phyloP scores from a whole-genome alignment of 2,888 invertebrate genomes.

The Drosophila melanosoma region DNA sequence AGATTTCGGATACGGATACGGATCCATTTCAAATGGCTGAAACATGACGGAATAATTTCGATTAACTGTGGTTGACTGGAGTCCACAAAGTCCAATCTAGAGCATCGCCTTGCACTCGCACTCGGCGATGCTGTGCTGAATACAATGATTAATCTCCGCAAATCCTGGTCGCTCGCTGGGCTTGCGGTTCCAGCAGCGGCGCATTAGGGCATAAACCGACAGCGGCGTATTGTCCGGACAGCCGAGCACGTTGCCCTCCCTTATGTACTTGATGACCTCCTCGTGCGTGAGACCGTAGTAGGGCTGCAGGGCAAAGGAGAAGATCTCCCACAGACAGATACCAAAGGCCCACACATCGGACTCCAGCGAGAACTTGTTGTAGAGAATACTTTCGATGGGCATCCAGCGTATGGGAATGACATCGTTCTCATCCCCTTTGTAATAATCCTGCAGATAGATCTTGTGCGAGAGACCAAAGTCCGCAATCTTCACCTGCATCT shows the following conservation, averaged over 20 bases:
- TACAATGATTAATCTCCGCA: constrained; percentile 91
- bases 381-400: constrained; percentile 98
- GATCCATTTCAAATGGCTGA: constrained; percentile 46
- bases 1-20: constrained; percentile 42
- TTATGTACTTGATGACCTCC: constrained; percentile 97
- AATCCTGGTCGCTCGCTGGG: constrained; percentile 95
- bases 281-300: constrained; percentile 99
- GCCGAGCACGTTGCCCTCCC: constrained; percentile 95
- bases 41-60: constrained; percentile 62
- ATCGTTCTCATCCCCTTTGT: constrained; percentile 97
- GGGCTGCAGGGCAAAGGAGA: constrained; percentile 97
- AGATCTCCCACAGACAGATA: constrained; percentile 98
- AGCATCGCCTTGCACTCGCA: constrained; percentile 84
- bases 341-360: constrained; percentile 99
- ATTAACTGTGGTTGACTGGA: constrained; percentile 7
- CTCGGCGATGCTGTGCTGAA: constrained; percentile 88
- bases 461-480: constrained; percentile 98
- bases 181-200: constrained; percentile 95
- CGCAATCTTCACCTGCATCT: constrained; percentile 98
- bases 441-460: constrained; percentile 97
- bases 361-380: constrained; percentile 97
- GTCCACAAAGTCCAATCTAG: constrained; percentile 43
- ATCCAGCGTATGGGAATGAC: constrained; percentile 99
- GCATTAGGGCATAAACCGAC: constrained; percentile 96
- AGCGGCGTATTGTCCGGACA: constrained; percentile 96